Base-by-base conservation (phyloP, 2,888 invertebrate species). In the Tetranychus truncatus region DNA sequence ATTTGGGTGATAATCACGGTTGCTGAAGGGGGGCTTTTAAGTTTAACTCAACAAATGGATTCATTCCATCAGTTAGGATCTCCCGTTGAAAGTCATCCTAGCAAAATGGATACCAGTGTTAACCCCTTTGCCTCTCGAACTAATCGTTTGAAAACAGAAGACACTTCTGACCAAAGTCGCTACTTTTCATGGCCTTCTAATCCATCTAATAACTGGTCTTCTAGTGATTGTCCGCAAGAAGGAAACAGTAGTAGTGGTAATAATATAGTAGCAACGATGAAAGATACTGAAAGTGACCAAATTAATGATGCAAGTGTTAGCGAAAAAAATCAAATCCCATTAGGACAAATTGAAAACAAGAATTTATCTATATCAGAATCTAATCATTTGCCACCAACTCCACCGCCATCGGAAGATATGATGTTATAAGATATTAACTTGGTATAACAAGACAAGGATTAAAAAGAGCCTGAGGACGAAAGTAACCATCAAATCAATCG, bases 1-100 rank as follows among this genome's bases (percentile, higher is more conserved):
- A 87, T 92, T 81, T 91, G 89, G 89, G 88, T 89, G 78, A 89
- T 91, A 81, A 85, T 92, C 74, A 88, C 88, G 72, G 92, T 92
- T 66, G 90, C 88, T 78, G 90, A 90, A 80, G 88, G 88, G 81
- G 90, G 90, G 79, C 88, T 91, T 66, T 85, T 91, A 83, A 90
- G 89, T 75, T 85, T 91, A 76, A 91, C 91, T 76, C 89, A 91
- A 82, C 91, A 91, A 83, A 84, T 91, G 80, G 86, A 87, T 75
- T 86, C 87, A 79, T 84, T 87, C 78, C 85, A 84, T 79, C 86
- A 85, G 78, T 81, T 85, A 76, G 85, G 86, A 66, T 82, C 84
- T 65, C 80, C 82, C 6, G 55, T 55, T 55, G 55, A 55, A 55
- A 45, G 45, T 45, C 21, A 21, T 69, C 20, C 69, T 20, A 69